phyloP scores from a whole-genome alignment of 2,888 invertebrate genomes.

The Philereme transversata region DNA sequence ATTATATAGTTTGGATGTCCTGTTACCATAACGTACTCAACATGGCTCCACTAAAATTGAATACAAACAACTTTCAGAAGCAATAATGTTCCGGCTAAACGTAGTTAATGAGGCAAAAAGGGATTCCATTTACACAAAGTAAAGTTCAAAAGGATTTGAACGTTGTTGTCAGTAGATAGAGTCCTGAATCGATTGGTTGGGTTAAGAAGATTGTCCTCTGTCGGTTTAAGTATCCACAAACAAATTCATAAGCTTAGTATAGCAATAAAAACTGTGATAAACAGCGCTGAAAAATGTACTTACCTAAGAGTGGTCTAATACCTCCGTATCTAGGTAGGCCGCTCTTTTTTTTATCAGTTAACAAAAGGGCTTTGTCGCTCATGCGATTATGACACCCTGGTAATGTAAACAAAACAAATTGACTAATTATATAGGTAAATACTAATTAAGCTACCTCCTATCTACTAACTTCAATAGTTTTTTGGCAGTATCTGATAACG shows the following conservation, averaged over 20 bases:
- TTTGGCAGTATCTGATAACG: too few relatives aligned
- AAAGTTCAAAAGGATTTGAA: conserved; percentile 1
- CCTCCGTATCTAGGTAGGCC: too few relatives aligned
- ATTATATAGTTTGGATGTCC: conserved; percentile 21
- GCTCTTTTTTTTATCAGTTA: too few relatives aligned
- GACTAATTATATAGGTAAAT: too few relatives aligned
- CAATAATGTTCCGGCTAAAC: conserved; percentile 31
- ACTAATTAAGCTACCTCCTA: too few relatives aligned
- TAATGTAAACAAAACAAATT: too few relatives aligned
- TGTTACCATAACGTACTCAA: conserved; percentile 25
- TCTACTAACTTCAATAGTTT: too few relatives aligned
- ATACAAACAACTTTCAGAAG: conserved; percentile 32
- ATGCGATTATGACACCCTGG: too few relatives aligned
- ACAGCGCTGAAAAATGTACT: too few relatives aligned
- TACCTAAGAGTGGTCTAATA: too few relatives aligned
- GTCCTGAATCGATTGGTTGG: background rate
- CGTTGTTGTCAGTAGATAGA: conserved; percentile 6
- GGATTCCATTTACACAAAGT: conserved; percentile 22
- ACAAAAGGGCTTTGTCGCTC: too few relatives aligned
- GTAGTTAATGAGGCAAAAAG: conserved; percentile 31
- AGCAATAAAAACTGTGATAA: background rate
- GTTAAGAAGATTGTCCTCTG: background rate
- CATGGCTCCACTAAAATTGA: conserved; percentile 31
- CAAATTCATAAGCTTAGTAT: conserved; percentile 8
- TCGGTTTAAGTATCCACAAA: conserved; percentile 13